A percentile compares a stretch with the other conserved stretches of the same genome.
Conservation (phyloP, 2,888 invertebrate species). For the Lottia scabra region DNA sequence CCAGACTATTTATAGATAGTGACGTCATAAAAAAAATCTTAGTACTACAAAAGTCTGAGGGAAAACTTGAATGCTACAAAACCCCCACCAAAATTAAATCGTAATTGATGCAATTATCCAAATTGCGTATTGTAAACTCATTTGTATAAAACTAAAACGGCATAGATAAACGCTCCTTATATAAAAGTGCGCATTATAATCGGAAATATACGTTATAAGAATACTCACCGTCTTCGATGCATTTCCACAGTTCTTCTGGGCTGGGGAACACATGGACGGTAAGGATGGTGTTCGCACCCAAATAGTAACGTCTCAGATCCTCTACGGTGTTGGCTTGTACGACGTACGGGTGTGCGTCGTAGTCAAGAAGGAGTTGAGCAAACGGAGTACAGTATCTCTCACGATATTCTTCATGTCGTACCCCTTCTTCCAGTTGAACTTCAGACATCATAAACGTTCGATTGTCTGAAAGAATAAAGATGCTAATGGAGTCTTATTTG, state of each 20-base stretch:
- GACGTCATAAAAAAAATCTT: too few relatives aligned
- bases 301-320: conserved; percentile 29
- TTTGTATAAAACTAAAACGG: too few relatives aligned
- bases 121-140: too few relatives aligned
- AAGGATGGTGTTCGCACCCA: conserved; percentile 26
- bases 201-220: too few relatives aligned
- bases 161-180: too few relatives aligned
- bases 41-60: too few relatives aligned
- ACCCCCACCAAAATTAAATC: too few relatives aligned
- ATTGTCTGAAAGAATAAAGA: conserved; percentile 12
- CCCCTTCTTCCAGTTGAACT: conserved; percentile 20
- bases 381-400: conserved; percentile 27
- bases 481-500: too few relatives aligned
- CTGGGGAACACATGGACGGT: conserved; percentile 33
- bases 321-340: conserved; percentile 33
- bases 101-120: too few relatives aligned
- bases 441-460: conserved; percentile 37
- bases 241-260: conserved; percentile 27
- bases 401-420: conserved; percentile 24
- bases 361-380: conserved; percentile 29
- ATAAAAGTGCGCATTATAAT: too few relatives aligned
- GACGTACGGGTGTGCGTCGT: conserved; percentile 35
- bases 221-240: conserved; percentile 31
- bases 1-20: too few relatives aligned
- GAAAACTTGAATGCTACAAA: too few relatives aligned